phyloP scores from a whole-genome alignment of 2,888 invertebrate species.

The Colostygia pectinataria region DNA sequence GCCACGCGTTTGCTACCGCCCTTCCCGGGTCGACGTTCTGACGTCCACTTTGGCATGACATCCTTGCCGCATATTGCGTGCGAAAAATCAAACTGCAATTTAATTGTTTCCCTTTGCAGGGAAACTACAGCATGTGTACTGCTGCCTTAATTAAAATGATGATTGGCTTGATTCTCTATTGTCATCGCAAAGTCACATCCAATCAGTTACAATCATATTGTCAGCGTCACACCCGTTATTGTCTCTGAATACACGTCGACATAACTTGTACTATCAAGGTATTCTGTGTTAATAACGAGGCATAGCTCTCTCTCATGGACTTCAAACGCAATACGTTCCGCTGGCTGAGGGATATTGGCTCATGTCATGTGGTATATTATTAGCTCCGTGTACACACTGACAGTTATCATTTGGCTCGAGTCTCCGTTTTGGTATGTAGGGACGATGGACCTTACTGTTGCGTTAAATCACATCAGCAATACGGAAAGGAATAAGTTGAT shows the following conservation, averaged over 20 bases:
- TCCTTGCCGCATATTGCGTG: too few species aligned
- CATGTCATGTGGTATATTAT: constrained; percentile 33
- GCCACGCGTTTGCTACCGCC: too few species aligned
- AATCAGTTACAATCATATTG: not conserved
- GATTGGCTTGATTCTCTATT: too few species aligned
- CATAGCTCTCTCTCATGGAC: constrained; percentile 25
- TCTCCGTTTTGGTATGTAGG: constrained; percentile 38
- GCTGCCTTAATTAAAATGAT: too few species aligned
- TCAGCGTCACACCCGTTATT: constrained; percentile 1
- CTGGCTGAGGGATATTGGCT: constrained; percentile 37
- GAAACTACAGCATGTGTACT: too few species aligned
- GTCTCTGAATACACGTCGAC: constrained; percentile 37
- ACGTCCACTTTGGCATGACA: too few species aligned
- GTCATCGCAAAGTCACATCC: not conserved
- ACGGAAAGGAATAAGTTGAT: constrained; percentile 1
- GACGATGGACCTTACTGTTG: constrained; percentile 27
- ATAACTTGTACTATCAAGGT: too few species aligned
- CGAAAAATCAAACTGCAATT: too few species aligned
- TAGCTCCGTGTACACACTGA: constrained; percentile 28
- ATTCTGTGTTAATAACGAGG: constrained; percentile 35
- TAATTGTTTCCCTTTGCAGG: too few species aligned
- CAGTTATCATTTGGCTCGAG: constrained; percentile 31
- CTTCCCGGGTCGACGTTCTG: too few species aligned
- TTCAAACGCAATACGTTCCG: too few species aligned
- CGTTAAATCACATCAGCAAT: constrained; percentile 26